Evolutionary conservation across 2,888 invertebrate genomes (phyloP).

Genomic region (Drosophila subquinaria): DNA sequence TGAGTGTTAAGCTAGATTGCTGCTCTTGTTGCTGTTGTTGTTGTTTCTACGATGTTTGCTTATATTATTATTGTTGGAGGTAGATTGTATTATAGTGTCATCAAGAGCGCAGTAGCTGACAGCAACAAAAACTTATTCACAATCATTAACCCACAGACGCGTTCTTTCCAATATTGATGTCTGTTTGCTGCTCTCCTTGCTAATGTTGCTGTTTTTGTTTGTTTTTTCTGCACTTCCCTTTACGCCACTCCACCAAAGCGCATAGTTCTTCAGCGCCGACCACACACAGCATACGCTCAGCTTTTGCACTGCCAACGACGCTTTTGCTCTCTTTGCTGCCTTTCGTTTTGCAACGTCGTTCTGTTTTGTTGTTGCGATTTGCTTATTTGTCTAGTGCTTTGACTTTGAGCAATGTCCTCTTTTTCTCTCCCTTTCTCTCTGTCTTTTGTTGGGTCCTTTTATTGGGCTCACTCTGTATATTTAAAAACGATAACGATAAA

Average conservation of each 20-base stretch:
- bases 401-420: slow-evolving; percentile 60
- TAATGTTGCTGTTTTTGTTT: slow-evolving; percentile 14
- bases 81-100: slow-evolving; percentile 53
- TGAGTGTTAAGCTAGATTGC: slow-evolving; percentile 18
- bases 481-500: slow-evolving; percentile 36
- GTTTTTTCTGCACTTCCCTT: slow-evolving; percentile 29
- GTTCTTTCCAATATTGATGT: slow-evolving; percentile 6
- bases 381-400: slow-evolving; percentile 40
- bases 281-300: slow-evolving; percentile 58
- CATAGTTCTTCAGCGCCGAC: slow-evolving; percentile 12
- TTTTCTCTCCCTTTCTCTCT: slow-evolving; percentile 3
- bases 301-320: slow-evolving; percentile 31
- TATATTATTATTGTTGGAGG: slow-evolving; percentile 57
- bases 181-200: slow-evolving; percentile 6
- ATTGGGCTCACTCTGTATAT: slow-evolving; percentile 39
- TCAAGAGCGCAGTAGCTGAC: slow-evolving; percentile 19
- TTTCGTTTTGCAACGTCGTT: slow-evolving; percentile 33
- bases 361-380: slow-evolving; percentile 37
- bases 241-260: slow-evolving; percentile 16
- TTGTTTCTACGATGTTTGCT: slow-evolving; percentile 31
- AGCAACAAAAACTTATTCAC: slow-evolving; percentile 23
- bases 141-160: slow-evolving; percentile 16
- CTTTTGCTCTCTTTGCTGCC: slow-evolving; percentile 30
- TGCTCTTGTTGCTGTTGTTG: slow-evolving; percentile 3
- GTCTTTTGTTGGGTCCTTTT: slow-evolving; percentile 36